These are phyloP conservation scores for Noctua janthe DNA, from an alignment of 2,888 invertebrate species.

Conservation along the genomic window DNA sequence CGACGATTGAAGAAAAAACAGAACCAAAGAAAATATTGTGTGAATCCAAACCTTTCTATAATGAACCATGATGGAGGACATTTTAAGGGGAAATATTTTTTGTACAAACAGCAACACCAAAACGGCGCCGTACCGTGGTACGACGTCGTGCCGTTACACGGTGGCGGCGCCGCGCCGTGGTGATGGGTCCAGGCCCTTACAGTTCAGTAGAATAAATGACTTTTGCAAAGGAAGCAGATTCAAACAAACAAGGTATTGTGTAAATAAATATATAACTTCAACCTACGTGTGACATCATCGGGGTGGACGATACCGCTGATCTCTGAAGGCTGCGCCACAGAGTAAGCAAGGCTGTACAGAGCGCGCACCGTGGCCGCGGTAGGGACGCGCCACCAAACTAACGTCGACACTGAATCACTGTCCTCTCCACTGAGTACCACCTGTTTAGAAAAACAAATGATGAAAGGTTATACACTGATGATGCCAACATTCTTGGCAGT, in stretches of 20 bases:
- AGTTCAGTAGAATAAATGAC: background rate
- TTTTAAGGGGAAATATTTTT: no score
- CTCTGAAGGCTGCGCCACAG: constrained; percentile 82
- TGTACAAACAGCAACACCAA: no score
- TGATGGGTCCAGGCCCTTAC: background rate
- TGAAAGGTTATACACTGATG: background rate
- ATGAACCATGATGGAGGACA: no score
- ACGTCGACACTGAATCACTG: constrained; percentile 81
- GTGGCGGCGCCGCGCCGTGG: no score
- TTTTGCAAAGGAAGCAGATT: background rate
- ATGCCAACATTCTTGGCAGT: background rate
- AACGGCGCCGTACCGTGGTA: no score
- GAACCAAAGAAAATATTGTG: no score
- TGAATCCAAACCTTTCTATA: no score
- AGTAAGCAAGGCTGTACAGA: constrained; percentile 83
- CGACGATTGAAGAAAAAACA: no score
- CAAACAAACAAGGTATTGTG: background rate
- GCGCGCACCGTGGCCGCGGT: constrained; percentile 86
- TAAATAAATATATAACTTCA: background rate
- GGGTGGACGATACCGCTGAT: constrained; percentile 89
- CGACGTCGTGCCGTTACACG: no score
- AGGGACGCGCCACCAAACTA: constrained; percentile 87
- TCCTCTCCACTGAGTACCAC: constrained; percentile 84
- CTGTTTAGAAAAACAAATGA: constrained; percentile 67
- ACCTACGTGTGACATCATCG: constrained; percentile 91